A percentile compares a stretch with the other conserved stretches of the same genome.
phyloP scores from a whole-genome alignment of 2,797 vertebrate genomes.

The Mormyrus hasselquistii region DNA sequence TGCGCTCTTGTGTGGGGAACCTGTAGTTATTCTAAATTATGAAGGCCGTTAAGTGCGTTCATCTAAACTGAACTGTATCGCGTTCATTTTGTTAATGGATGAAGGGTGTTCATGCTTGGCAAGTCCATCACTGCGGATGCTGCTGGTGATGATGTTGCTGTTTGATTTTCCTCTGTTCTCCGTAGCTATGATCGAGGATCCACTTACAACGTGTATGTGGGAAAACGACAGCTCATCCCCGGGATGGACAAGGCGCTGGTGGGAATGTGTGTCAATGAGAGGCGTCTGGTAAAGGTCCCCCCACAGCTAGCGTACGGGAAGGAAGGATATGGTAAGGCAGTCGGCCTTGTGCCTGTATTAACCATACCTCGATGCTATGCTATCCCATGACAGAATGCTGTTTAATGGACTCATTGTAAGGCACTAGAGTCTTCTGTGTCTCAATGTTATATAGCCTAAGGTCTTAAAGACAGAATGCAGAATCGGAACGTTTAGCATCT shows the following conservation, averaged over 20 bases:
- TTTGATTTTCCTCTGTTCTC: background rate
- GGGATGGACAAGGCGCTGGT: constrained; percentile 96
- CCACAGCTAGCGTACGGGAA: constrained; percentile 83
- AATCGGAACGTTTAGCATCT: background rate
- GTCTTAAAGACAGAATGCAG: background rate
- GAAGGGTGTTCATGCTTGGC: background rate
- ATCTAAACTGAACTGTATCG: background rate
- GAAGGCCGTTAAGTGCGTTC: background rate
- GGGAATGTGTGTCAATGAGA: constrained; percentile 93
- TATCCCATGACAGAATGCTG: background rate
- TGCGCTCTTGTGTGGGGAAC: background rate
- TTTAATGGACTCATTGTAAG: background rate
- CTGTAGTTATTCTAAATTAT: background rate
- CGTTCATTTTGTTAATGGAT: background rate
- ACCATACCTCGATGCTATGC: background rate
- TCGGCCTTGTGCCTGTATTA: background rate
- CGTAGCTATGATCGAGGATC: constrained; percentile 85
- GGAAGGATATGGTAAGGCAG: constrained; percentile 76
- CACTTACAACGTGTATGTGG: constrained; percentile 89
- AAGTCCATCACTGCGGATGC: background rate
- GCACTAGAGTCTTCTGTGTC: background rate
- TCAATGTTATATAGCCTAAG: background rate
- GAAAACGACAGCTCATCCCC: constrained; percentile 82
- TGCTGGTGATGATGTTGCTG: background rate
- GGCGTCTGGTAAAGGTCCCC: constrained; percentile 82